These are phyloP conservation scores for Tokudaia muenninki DNA, from an alignment of 2,797 vertebrate species.

Conservation along the genomic window DNA sequence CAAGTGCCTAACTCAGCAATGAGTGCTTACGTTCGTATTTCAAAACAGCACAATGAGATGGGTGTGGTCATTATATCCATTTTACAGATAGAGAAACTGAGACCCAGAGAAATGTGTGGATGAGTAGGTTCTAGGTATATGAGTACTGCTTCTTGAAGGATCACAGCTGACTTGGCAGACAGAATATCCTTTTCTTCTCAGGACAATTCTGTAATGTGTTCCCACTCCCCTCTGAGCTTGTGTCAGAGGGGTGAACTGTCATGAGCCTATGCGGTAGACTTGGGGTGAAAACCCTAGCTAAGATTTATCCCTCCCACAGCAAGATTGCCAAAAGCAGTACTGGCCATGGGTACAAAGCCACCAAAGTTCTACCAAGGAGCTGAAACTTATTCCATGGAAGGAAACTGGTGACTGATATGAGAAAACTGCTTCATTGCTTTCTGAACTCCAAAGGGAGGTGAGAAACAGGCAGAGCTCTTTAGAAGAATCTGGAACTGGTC, in stretches of 20 bases:
- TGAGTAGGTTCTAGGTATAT: neutral
- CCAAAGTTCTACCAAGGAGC: neutral
- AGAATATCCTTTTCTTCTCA: neutral
- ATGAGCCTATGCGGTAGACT: neutral
- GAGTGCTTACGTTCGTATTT: neutral
- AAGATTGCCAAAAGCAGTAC: neutral
- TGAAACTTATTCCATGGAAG: neutral
- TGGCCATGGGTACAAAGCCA: accelerated
- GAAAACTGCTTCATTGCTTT: slow-evolving; percentile 30
- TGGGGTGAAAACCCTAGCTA: neutral
- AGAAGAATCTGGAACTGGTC: neutral
- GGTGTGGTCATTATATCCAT: neutral
- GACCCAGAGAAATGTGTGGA: neutral
- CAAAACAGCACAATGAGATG: neutral
- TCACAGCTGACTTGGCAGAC: neutral
- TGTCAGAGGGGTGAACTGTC: neutral
- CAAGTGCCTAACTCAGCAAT: neutral
- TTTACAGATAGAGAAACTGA: slow-evolving; percentile 17
- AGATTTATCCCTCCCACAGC: neutral
- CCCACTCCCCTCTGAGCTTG: neutral
- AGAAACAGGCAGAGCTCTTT: slow-evolving; percentile 33
- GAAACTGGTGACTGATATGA: neutral
- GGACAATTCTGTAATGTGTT: neutral
- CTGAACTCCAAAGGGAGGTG: slow-evolving; percentile 5
- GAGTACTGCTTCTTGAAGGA: neutral